phyloP scores from a whole-genome alignment of 2,113 vertebrate species.

The Micronycteris hirsuta region DNA sequence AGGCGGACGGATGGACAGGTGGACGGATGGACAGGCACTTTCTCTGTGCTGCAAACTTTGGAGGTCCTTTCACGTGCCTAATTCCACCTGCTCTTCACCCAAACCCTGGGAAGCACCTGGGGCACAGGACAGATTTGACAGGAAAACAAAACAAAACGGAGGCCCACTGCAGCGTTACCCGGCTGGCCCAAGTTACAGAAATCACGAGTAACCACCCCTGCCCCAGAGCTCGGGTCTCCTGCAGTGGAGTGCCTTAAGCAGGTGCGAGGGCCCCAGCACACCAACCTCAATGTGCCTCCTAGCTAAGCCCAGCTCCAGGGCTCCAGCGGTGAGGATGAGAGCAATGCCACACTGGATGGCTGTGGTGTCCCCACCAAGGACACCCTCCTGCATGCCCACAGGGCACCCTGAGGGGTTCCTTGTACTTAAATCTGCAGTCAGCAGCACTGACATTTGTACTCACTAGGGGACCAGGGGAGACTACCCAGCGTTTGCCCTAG shows the following conservation, averaged over 20 bases:
- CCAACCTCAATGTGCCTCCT: background rate
- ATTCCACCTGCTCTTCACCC: conserved; percentile 5
- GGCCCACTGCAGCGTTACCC: background rate
- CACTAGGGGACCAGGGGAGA: background rate
- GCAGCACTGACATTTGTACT: conserved; percentile 47
- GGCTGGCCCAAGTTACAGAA: background rate
- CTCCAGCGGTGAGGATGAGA: background rate
- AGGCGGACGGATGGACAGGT: too few species aligned
- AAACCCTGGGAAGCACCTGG: background rate
- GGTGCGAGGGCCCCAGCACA: background rate
- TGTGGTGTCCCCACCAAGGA: background rate
- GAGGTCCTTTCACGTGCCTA: background rate
- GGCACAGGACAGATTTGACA: background rate
- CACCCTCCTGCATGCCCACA: background rate
- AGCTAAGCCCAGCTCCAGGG: background rate
- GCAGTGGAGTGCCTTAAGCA: background rate
- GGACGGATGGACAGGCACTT: background rate
- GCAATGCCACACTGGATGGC: background rate
- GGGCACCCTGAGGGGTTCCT: background rate
- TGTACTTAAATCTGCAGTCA: background rate
- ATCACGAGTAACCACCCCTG: background rate
- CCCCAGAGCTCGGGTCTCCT: background rate
- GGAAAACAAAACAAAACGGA: background rate
- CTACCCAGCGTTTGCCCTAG: background rate
- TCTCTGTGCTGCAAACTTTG: background rate